phyloP scores from a whole-genome alignment of 2,888 invertebrate genomes.

The Temnothorax ravouxi region DNA sequence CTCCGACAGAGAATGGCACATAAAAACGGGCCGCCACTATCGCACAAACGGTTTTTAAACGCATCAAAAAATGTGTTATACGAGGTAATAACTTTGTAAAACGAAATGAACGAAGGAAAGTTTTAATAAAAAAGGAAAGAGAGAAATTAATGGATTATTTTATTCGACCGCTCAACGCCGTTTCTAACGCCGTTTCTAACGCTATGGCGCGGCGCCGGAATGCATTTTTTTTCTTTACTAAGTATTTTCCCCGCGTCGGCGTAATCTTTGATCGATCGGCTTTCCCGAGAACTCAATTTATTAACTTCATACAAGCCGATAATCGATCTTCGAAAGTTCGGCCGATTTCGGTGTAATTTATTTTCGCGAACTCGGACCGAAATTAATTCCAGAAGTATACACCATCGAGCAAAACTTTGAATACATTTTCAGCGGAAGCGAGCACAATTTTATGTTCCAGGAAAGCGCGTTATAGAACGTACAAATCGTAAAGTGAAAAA shows the following conservation, averaged over 20 bases:
- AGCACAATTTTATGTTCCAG: constrained; percentile 19
- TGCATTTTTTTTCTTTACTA: constrained; percentile 27
- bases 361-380: constrained; percentile 47
- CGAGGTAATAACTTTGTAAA: background rate
- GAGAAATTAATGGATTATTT: constrained; percentile 64
- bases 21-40: constrained; percentile 21
- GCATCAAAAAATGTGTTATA: background rate
- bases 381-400: constrained; percentile 39
- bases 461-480: background rate
- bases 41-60: constrained; percentile 4
- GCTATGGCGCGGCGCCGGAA: background rate
- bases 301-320: constrained; percentile 50
- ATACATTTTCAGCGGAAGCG: constrained; percentile 31
- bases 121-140: background rate
- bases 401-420: constrained; percentile 26
- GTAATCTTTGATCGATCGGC: constrained; percentile 53
- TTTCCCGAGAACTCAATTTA: constrained; percentile 47
- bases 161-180: constrained; percentile 15
- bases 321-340: constrained; percentile 50
- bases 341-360: constrained; percentile 47
- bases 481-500: constrained; percentile 11
- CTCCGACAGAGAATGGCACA: background rate
- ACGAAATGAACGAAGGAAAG: background rate
- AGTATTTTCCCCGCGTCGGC: constrained; percentile 36
- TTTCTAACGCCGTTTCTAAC: background rate